Conservation (phyloP, 30 jellyfish, hydroid and myxozoan genomes). For the Turritopsis dohrnii region DNA sequence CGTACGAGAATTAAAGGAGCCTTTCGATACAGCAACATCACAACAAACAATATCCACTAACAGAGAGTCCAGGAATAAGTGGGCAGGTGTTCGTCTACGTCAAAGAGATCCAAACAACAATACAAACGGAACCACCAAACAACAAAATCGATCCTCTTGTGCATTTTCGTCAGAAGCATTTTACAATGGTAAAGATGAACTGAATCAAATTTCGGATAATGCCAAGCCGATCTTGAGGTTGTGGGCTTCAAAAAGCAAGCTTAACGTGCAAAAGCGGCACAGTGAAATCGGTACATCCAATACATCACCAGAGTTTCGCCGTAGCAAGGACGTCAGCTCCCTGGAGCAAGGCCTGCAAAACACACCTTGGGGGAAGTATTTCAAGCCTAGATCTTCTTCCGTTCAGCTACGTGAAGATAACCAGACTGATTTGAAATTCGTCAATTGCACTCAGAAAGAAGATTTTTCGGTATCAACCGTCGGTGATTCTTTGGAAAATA, state of each 20-base stretch:
- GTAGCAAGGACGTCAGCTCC: neutral
- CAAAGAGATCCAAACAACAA: conserved; percentile 13
- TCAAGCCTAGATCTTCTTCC: neutral
- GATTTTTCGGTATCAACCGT: neutral
- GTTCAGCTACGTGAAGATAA: neutral
- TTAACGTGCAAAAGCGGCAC: conserved; percentile 2
- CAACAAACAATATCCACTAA: neutral
- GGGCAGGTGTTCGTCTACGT: neutral
- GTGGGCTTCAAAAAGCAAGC: conserved; percentile 15
- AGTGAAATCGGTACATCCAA: conserved; percentile 16
- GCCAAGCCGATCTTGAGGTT: conserved; percentile 10
- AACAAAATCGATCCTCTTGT: neutral
- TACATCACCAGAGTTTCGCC: neutral
- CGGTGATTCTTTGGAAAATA: neutral
- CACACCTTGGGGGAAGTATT: conserved; percentile 32
- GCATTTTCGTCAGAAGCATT: conserved; percentile 7
- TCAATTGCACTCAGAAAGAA: neutral
- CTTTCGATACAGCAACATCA: neutral
- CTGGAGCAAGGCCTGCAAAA: neutral
- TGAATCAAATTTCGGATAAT: neutral
- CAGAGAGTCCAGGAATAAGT: conserved; percentile 7
- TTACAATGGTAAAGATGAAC: conserved; percentile 2
- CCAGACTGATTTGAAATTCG: neutral
- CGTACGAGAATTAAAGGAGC: conserved; percentile 11
- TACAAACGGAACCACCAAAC: neutral